A percentile compares a stretch with the other conserved stretches of the same genome.
Evolutionary conservation across 2,113 vertebrate species (phyloP).

Genomic region (Hypomesus transpacificus): DNA sequence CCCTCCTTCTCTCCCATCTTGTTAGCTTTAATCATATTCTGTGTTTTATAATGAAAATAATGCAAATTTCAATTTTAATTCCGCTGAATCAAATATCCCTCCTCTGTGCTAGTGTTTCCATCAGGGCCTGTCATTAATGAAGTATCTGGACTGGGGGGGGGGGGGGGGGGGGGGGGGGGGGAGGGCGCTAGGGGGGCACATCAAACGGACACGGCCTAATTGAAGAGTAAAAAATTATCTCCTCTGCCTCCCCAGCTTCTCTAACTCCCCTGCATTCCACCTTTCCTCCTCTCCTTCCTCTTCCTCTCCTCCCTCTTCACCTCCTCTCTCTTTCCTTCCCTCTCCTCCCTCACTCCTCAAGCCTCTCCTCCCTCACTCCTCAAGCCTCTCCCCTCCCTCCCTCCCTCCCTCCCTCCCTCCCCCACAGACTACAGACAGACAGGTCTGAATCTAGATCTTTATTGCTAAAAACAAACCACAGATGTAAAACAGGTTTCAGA

Average conservation of each 20-base stretch:
- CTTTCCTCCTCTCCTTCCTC: not conserved
- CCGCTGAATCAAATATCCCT: conserved; percentile 47
- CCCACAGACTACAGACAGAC: conserved; percentile 2
- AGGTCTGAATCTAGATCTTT: conserved; percentile 39
- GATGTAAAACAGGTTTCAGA: conserved; percentile 37
- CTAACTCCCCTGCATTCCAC: not conserved
- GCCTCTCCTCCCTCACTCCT: not conserved
- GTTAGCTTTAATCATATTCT: conserved; percentile 47
- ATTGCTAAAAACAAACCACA: conserved; percentile 33
- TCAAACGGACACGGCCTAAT: conserved; percentile 49
- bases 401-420: not conserved
- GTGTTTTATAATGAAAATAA: conserved; percentile 50
- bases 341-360: not conserved
- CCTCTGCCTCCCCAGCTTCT: not conserved
- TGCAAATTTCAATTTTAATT: conserved; percentile 48
- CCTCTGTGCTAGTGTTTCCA: conserved; percentile 38
- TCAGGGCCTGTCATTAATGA: conserved; percentile 48
- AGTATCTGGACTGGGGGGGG: conserved; percentile 46
- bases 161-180: conserved; percentile 27
- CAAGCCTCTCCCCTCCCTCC: not conserved
- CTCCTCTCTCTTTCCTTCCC: not conserved
- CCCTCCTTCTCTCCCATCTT: conserved; percentile 25
- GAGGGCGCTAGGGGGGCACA: conserved; percentile 31
- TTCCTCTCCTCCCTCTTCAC: not conserved
- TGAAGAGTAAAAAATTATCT: conserved; percentile 42